Percentiles rank a stretch among this genome's conserved stretches.
Evolutionary conservation across 2,888 invertebrate genomes (phyloP).

Genomic region (Calameuta idolon): DNA sequence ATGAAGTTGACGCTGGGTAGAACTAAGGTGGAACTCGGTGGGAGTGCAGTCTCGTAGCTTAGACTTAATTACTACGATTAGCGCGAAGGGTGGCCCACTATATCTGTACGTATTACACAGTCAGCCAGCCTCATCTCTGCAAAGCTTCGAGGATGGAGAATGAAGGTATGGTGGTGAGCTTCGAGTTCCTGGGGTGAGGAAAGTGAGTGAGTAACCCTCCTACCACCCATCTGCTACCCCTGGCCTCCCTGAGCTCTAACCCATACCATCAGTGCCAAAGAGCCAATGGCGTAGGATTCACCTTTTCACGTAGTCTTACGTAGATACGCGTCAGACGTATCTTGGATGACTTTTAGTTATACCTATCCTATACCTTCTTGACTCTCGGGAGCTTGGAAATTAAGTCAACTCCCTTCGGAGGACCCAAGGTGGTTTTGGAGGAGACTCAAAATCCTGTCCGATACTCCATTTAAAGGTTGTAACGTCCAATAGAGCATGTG

Average conservation of each 20-base stretch:
- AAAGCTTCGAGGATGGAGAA: conserved; percentile 1
- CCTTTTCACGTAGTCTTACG: not conserved
- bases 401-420: conserved; percentile 27
- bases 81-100: conserved; percentile 44
- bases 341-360: not conserved
- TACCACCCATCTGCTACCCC: conserved; percentile 17
- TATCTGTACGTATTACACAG: conserved; percentile 40
- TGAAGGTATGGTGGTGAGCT: conserved; percentile 11
- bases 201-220: conserved; percentile 34
- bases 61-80: conserved; percentile 59
- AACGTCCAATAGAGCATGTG: not conserved
- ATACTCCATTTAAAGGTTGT: not conserved
- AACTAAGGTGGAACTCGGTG: conserved; percentile 11
- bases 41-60: conserved; percentile 45
- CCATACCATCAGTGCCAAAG: not conserved
- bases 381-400: conserved; percentile 38
- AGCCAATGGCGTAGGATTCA: not conserved
- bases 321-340: not conserved
- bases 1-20: conserved; percentile 10
- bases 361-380: conserved; percentile 11
- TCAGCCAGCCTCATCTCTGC: conserved; percentile 30
- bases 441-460: not conserved
- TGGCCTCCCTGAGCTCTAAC: not conserved
- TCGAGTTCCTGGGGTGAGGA: conserved; percentile 24
- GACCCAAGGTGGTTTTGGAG: not conserved